Conservation (phyloP, 2,113 vertebrate genomes). For the Podilymbus podiceps region DNA sequence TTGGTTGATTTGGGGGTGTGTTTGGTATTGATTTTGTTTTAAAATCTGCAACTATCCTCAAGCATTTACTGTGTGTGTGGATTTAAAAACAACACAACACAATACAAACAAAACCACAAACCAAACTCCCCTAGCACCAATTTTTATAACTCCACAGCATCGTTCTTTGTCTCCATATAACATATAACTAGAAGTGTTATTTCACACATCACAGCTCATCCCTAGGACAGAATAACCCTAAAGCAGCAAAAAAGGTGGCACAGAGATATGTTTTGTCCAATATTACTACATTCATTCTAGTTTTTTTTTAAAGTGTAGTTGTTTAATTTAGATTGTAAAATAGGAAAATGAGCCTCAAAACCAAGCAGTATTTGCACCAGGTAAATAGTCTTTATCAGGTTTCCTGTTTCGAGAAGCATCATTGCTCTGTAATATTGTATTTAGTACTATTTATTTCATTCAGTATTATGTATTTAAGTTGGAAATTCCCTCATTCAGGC, state of each 20-base stretch:
- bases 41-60: too few species aligned
- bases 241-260: background rate
- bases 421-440: background rate
- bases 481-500: background rate
- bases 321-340: background rate
- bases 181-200: background rate
- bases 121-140: background rate
- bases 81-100: background rate
- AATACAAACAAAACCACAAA: too few species aligned
- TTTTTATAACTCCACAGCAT: background rate
- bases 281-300: background rate
- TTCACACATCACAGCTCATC: background rate
- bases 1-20: too few species aligned
- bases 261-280: background rate
- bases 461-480: background rate
- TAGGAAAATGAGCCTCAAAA: background rate
- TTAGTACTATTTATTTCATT: background rate
- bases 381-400: background rate
- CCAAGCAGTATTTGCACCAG: background rate
- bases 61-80: fast-evolving
- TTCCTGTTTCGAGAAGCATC: background rate
- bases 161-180: background rate
- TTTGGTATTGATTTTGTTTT: too few species aligned
- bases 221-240: background rate
- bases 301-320: background rate